A percentile compares a stretch with the other conserved stretches of the same genome.
These are phyloP conservation scores for Sylvilagus bachmani DNA, from an alignment of 2,113 vertebrate species.

Conservation along the genomic window DNA sequence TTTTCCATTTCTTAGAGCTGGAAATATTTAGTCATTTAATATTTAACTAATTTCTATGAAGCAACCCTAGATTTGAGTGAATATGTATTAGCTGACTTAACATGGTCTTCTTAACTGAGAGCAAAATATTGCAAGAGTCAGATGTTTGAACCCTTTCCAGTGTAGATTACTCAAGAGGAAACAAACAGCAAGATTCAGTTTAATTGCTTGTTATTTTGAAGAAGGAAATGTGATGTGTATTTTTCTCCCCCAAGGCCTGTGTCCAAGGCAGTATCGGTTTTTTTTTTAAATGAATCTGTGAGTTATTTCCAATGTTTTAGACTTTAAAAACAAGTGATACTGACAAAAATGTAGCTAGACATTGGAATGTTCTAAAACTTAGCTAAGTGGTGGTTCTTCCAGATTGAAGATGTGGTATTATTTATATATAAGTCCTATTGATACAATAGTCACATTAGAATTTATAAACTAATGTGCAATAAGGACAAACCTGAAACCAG, in stretches of 20 bases:
- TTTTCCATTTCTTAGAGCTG: constrained; percentile 9
- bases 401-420: constrained; percentile 25
- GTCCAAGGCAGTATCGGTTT: constrained; percentile 62
- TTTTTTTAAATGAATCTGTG: constrained; percentile 16
- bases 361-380: constrained; percentile 28
- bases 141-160: constrained; percentile 75
- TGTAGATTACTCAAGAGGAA: constrained; percentile 80
- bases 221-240: constrained; percentile 76
- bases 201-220: constrained; percentile 82
- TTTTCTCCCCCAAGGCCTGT: constrained; percentile 57
- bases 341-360: not conserved
- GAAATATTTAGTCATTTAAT: constrained; percentile 39
- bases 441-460: not conserved
- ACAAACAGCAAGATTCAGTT: constrained; percentile 62
- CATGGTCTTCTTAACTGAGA: constrained; percentile 49
- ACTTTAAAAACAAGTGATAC: constrained; percentile 53
- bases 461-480: not conserved
- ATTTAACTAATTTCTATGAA: constrained; percentile 17
- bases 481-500: not conserved
- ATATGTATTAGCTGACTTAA: constrained; percentile 27
- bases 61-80: not conserved
- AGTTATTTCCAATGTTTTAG: constrained; percentile 33
- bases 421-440: not conserved
- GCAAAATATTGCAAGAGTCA: constrained; percentile 56
- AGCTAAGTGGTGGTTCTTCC: constrained; percentile 39